Evolutionary conservation across 1,140 invertebrate species (phyloP).

Genomic region (Procambarus clarkii): DNA sequence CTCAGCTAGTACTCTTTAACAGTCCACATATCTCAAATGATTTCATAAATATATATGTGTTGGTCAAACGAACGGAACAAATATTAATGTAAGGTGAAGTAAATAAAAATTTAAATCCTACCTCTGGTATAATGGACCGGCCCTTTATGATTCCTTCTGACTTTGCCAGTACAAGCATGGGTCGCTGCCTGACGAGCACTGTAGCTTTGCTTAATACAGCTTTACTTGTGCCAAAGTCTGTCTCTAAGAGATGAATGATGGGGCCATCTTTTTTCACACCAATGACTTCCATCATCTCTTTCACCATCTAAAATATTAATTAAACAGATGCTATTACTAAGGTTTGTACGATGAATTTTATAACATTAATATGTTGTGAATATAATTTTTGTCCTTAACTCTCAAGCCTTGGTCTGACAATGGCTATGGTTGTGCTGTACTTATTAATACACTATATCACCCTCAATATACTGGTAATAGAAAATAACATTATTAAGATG

Average conservation of each 20-base stretch:
- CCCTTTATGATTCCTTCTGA: constrained; percentile 36
- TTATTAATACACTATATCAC: no score
- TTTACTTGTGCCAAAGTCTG: constrained; percentile 57
- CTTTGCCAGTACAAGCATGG: constrained; percentile 51
- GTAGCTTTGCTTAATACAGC: constrained; percentile 34
- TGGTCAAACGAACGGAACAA: no score
- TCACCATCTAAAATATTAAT: constrained; percentile 42
- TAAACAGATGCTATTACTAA: background rate
- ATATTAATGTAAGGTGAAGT: background rate
- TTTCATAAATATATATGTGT: no score
- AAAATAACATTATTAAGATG: no score
- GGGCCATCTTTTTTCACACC: constrained; percentile 21
- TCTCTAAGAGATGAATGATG: constrained; percentile 38
- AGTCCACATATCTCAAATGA: no score
- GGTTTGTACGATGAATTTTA: no score
- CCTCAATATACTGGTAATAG: no score
- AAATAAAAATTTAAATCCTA: background rate
- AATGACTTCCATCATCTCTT: constrained; percentile 41
- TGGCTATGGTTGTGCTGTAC: no score
- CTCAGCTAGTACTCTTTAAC: no score
- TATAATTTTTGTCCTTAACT: no score
- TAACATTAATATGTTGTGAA: no score
- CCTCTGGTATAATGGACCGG: constrained; percentile 40
- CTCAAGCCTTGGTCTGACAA: no score
- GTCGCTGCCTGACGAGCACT: constrained; percentile 31